Evolutionary conservation across 2,888 invertebrate genomes (phyloP).

Genomic region (Drosophila koepferae): DNA sequence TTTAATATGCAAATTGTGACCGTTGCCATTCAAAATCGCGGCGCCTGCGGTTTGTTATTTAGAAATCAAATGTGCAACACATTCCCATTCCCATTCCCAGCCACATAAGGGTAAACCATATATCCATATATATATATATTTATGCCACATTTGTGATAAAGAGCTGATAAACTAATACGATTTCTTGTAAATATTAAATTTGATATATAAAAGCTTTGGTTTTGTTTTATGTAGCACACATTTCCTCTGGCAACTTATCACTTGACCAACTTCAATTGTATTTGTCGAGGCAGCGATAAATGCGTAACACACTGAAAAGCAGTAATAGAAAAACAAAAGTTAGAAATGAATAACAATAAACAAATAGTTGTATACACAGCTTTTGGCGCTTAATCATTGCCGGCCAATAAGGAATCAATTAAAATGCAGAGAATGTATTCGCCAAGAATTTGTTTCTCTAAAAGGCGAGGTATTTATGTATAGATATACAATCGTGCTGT

Average conservation of each 20-base stretch:
- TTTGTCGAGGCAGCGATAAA: slow-evolving; percentile 47
- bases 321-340: slow-evolving; percentile 9
- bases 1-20: slow-evolving; percentile 62
- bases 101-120: not conserved
- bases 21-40: slow-evolving; percentile 65
- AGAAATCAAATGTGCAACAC: slow-evolving; percentile 31
- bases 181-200: not conserved
- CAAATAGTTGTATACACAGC: slow-evolving; percentile 15
- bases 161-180: slow-evolving; percentile 11
- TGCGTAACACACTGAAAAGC: slow-evolving; percentile 15
- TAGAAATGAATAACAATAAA: slow-evolving; percentile 8
- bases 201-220: slow-evolving; percentile 1
- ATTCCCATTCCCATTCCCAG: not conserved
- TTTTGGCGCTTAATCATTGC: slow-evolving; percentile 25
- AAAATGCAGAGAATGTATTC: slow-evolving; percentile 17
- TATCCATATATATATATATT: not conserved
- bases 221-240: slow-evolving; percentile 26
- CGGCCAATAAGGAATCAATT: slow-evolving; percentile 29
- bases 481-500: not conserved
- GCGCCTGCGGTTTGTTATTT: slow-evolving; percentile 43
- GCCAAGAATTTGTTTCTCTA: not conserved
- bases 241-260: slow-evolving; percentile 60
- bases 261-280: slow-evolving; percentile 58
- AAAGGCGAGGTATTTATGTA: slow-evolving; percentile 10
- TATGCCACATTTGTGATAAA: slow-evolving; percentile 7